Conservation (phyloP, 2,797 vertebrate species). For the Eulemur rubriventer region DNA sequence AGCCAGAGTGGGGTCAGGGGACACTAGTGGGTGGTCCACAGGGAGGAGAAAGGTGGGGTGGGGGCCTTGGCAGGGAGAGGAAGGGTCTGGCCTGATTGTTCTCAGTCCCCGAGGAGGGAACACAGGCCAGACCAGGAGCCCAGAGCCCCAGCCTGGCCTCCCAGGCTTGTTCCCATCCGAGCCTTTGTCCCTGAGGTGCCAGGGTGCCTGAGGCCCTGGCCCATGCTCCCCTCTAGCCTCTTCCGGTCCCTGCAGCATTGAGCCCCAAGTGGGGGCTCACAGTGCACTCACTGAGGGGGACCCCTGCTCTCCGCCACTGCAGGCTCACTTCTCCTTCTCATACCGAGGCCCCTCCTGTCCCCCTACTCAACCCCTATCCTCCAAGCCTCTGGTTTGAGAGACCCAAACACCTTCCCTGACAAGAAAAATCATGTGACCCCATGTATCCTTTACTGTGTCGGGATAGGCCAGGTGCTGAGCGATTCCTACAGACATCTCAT, state of each 20-base stretch:
- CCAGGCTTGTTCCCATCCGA: not conserved
- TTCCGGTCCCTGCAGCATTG: not conserved
- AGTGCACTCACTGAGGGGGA: not conserved
- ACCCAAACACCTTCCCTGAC: not conserved
- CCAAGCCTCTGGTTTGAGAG: not conserved
- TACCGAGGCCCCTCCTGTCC: no score
- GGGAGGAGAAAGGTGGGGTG: not conserved
- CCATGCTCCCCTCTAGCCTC: not conserved
- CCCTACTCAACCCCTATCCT: not conserved
- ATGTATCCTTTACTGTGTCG: fast-evolving
- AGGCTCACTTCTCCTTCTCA: not conserved
- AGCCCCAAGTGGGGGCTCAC: not conserved
- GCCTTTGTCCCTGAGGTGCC: not conserved
- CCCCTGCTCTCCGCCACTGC: not conserved
- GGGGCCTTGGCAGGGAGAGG: not conserved
- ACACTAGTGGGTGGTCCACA: not conserved
- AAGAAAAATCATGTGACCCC: not conserved
- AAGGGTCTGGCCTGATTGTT: not conserved
- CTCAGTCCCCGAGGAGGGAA: not conserved
- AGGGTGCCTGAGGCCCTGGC: not conserved
- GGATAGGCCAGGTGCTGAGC: not conserved
- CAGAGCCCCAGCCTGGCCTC: not conserved
- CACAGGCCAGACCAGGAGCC: not conserved
- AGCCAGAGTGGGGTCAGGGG: not conserved
- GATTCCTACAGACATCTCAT: fast-evolving